Evolutionary conservation across 2,888 invertebrate species (phyloP), one percentile per base, ranked within the genome.

Genomic region (Cryptus armator): DNA sequence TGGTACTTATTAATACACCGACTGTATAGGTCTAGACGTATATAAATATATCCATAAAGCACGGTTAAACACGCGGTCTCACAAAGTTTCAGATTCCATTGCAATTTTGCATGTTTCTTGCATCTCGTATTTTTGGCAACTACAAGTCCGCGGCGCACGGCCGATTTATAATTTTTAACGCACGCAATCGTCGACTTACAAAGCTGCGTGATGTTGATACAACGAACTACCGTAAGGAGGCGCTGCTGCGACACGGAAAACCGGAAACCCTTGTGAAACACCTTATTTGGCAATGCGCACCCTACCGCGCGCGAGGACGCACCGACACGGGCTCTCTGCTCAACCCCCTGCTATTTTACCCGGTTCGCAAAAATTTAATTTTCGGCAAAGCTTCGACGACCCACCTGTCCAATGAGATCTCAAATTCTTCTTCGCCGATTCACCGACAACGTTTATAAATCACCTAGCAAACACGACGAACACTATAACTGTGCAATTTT

Each of bases 221-320:
- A 59, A 51, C 64, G 86, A 83, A 79, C 81, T 44, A 77, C 89
- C 91, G 90, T 86, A 72, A 84, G 81, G 90, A 59, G 90, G 90
- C 91, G 91, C 88, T 86, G 87, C 6, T 81, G 70, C 77, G 76
- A 79, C 86, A 77, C 75, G 89, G 94, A 94, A 95, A 95, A 95
- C 95, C 95, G 95, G 95, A 95, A 95, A 95, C 91, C 91, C 89
- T 88, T 88, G 87, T 89, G 95, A 94, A 95, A 95, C 95, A 95
- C 96, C 96, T 95, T 96, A 96, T 96, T 96, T 95, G 96, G 96
- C 95, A 95, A 95, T 95, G 95, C 95, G 94, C 95, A 91, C 91
- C 92, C 93, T 89, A 88, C 85, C 82, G 86, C 88, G 86, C 83
- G 80, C 76, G 82, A 67, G 71, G 81, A 32, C 78, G 51, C 32